These are phyloP conservation scores for Loxodonta africana DNA, from an alignment of 2,113 vertebrate genomes.

Conservation along the genomic window DNA sequence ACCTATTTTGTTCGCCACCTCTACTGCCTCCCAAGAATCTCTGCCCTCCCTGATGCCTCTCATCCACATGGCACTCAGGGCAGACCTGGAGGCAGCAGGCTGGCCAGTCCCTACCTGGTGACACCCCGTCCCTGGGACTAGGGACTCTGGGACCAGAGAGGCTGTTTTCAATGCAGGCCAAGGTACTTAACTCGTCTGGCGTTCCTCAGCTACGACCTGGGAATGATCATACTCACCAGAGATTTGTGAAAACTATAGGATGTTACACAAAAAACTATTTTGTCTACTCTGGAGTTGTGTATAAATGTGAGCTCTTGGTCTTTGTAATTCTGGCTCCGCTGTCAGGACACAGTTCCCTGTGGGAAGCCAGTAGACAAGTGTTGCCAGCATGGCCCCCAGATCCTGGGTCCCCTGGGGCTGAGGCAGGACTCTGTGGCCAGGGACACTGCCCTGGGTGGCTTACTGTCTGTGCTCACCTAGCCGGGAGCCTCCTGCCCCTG, in stretches of 20 bases:
- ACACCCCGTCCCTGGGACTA: neutral
- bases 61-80: neutral
- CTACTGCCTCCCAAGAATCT: neutral
- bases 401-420: neutral
- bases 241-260: neutral
- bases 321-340: accelerated
- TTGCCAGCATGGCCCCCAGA: neutral
- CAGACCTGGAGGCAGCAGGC: neutral
- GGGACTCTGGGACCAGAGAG: neutral
- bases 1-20: accelerated
- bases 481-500: neutral
- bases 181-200: too few species aligned
- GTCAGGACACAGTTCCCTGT: accelerated
- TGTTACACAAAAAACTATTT: neutral
- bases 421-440: neutral
- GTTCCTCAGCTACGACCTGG: neutral
- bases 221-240: neutral
- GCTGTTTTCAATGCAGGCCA: neutral
- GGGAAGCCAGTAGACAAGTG: neutral
- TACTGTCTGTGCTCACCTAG: neutral
- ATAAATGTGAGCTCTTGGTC: neutral
- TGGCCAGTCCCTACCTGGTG: neutral
- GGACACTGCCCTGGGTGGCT: accelerated
- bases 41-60: too few species aligned
- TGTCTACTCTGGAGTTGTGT: neutral